phyloP scores from a whole-genome alignment of 2,113 vertebrate species.

The Melanostigma gelatinosum region DNA sequence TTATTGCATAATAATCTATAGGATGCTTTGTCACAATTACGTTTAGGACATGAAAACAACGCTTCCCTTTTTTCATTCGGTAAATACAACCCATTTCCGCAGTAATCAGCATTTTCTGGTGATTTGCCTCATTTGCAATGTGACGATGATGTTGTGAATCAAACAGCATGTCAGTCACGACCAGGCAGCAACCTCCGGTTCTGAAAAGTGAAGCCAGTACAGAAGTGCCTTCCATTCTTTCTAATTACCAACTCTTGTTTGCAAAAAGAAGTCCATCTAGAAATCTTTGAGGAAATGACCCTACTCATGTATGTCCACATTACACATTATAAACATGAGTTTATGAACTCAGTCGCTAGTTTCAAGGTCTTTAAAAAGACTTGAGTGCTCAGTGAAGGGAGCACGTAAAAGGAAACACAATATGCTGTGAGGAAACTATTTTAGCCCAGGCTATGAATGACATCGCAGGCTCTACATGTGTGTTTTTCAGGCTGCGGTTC shows the following conservation, averaged over 20 bases:
- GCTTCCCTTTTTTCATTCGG: background rate
- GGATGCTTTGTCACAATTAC: background rate
- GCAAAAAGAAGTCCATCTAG: no score
- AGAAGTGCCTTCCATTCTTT: background rate
- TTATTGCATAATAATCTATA: background rate
- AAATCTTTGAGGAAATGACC: no score
- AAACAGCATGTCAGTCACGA: background rate
- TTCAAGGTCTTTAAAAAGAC: background rate
- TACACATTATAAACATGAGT: background rate
- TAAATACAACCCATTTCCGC: background rate
- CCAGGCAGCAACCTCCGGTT: background rate
- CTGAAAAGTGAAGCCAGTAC: background rate
- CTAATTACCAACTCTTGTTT: no score
- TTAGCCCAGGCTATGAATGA: background rate
- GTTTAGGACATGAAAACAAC: background rate
- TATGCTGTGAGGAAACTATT: background rate
- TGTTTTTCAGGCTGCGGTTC: background rate
- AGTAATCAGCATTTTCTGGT: background rate
- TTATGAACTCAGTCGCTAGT: background rate
- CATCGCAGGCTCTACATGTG: background rate
- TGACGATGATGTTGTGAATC: background rate
- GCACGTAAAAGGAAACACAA: background rate
- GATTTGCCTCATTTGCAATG: background rate
- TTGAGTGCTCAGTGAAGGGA: background rate
- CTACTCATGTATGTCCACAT: background rate